A percentile compares a stretch with the other conserved stretches of the same genome.
Conservation (phyloP, 2,888 invertebrate genomes). For the Spilarctia lutea region DNA sequence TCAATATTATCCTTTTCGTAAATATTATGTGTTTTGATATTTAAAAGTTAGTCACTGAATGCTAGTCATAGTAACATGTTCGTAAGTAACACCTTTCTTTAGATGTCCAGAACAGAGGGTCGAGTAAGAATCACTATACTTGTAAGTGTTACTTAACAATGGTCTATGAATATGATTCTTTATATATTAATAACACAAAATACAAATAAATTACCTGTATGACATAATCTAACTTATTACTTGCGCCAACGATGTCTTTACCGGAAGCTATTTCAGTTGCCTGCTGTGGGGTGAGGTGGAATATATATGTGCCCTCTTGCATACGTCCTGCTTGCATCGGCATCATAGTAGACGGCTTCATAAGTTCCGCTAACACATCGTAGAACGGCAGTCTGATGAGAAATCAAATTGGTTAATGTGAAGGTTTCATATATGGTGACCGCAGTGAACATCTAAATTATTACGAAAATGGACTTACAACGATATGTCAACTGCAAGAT, state of each 20-base stretch:
- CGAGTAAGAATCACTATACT: too few relatives aligned
- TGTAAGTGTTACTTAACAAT: too few relatives aligned
- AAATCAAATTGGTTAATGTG: not conserved
- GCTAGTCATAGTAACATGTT: too few relatives aligned
- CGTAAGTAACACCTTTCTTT: too few relatives aligned
- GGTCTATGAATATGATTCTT: not conserved
- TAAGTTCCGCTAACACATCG: slow-evolving; percentile 94
- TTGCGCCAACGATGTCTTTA: slow-evolving; percentile 87
- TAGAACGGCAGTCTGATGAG: slow-evolving; percentile 94
- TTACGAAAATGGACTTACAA: too few relatives aligned
- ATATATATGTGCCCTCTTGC: slow-evolving; percentile 95
- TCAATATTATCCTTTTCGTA: not conserved
- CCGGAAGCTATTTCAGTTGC: slow-evolving; percentile 96
- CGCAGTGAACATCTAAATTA: too few relatives aligned
- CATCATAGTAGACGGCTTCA: slow-evolving; percentile 96
- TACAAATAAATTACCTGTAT: slow-evolving; percentile 84
- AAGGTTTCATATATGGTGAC: not conserved
- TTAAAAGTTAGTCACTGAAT: too few relatives aligned
- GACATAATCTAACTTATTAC: slow-evolving; percentile 89
- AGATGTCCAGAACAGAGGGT: too few relatives aligned
- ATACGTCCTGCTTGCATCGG: slow-evolving; percentile 89
- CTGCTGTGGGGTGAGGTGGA: slow-evolving; percentile 97
- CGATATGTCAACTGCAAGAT: not conserved
- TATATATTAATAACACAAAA: not conserved
- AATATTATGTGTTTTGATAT: not conserved